Evolutionary conservation across 1,140 invertebrate genomes (phyloP).

Genomic region (Drosophila pseudoobscura): DNA sequence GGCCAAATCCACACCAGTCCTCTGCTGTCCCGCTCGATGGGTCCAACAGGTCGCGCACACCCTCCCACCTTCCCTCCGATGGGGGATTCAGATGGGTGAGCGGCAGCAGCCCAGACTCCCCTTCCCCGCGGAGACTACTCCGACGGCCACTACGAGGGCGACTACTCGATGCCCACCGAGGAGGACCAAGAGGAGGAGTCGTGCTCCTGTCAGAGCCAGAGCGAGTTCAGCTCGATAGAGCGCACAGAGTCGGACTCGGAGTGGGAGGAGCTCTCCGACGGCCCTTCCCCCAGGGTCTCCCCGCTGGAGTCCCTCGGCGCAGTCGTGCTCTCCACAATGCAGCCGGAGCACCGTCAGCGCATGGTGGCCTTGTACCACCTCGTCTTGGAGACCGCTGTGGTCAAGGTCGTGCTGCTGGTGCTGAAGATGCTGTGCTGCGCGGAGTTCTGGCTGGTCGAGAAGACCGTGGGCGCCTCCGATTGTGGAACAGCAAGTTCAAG

Average conservation of each 20-base stretch:
- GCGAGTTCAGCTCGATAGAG: too few relatives aligned
- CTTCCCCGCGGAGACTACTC: too few relatives aligned
- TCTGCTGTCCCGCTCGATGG: constrained; percentile 30
- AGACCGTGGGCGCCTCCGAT: constrained; percentile 6
- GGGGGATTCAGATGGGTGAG: constrained; percentile 16
- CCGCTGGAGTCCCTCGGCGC: too few relatives aligned
- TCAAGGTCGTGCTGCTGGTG: constrained; percentile 37
- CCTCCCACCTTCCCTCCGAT: not conserved
- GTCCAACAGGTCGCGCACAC: constrained; percentile 13
- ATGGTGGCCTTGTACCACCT: constrained; percentile 6
- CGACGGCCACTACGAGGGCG: constrained; percentile 8
- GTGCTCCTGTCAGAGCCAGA: too few relatives aligned
- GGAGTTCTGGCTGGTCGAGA: not conserved
- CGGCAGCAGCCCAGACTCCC: not conserved
- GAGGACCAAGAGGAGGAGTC: not conserved
- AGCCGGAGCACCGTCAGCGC: constrained; percentile 22
- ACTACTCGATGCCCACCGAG: not conserved
- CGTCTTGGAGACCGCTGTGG: constrained; percentile 1
- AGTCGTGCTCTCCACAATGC: too few relatives aligned
- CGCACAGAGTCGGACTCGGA: too few relatives aligned
- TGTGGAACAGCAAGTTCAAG: constrained; percentile 48
- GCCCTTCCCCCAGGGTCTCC: too few relatives aligned
- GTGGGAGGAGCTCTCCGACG: too few relatives aligned
- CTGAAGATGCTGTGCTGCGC: constrained; percentile 36
- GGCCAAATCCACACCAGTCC: constrained; percentile 20